phyloP scores from a whole-genome alignment of 2,113 vertebrate genomes.

The Grallaria varia region DNA sequence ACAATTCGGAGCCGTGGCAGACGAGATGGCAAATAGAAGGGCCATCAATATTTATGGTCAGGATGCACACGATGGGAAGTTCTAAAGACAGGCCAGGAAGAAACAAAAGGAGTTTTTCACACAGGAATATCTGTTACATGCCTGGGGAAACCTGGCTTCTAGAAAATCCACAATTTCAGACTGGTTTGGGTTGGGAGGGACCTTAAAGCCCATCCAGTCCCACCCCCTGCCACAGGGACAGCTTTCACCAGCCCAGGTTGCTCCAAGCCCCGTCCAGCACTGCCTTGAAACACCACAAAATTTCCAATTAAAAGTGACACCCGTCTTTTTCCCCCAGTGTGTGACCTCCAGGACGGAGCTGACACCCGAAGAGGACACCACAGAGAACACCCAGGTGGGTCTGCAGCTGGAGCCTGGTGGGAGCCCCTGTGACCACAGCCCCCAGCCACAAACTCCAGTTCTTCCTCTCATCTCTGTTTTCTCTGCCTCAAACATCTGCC shows the following conservation, averaged over 20 bases:
- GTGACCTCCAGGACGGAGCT: not conserved
- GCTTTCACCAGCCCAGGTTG: fast-evolving
- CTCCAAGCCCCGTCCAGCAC: not conserved
- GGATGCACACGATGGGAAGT: fast-evolving
- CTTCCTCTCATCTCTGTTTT: not conserved
- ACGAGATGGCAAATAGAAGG: not conserved
- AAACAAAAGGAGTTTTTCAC: not conserved
- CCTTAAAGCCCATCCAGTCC: not conserved
- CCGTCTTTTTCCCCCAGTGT: not conserved
- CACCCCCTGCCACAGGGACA: not conserved
- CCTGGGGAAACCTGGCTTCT: not conserved
- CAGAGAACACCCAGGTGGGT: not conserved
- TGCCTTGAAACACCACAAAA: not conserved
- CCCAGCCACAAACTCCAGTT: not conserved
- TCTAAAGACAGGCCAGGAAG: not conserved
- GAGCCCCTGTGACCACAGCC: not conserved
- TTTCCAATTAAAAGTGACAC: not conserved
- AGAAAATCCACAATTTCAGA: not conserved
- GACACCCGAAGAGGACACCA: not conserved
- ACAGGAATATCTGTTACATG: not conserved
- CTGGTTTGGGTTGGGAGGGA: not conserved
- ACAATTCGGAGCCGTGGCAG: fast-evolving
- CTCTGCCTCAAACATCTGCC: not conserved
- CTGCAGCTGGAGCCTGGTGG: not conserved
- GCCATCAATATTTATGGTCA: not conserved